These are phyloP conservation scores for Orientallactaga sibirica DNA, from an alignment of 2,797 vertebrate genomes.

Conservation along the genomic window DNA sequence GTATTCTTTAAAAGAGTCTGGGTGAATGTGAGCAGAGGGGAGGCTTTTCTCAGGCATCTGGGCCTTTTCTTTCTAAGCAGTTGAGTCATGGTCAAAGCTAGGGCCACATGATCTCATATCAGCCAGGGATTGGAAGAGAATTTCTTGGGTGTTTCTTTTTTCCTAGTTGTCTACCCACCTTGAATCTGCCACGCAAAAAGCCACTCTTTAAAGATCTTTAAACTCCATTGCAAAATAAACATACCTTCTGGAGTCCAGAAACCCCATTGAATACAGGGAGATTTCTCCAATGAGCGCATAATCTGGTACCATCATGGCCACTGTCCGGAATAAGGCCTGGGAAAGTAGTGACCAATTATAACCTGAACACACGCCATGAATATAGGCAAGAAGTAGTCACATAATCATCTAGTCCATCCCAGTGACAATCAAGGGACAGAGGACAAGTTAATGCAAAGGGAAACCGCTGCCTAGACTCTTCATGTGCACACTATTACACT, in stretches of 20 bases:
- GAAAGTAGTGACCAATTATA: slow-evolving; percentile 62
- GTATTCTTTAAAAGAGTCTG: background rate
- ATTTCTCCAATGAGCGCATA: slow-evolving; percentile 97
- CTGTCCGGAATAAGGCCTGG: slow-evolving; percentile 95
- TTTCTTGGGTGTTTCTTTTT: slow-evolving; percentile 21
- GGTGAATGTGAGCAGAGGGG: background rate
- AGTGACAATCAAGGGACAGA: background rate
- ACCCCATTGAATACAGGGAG: slow-evolving; percentile 97
- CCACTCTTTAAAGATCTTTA: background rate
- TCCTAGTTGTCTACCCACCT: background rate
- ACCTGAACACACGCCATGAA: background rate
- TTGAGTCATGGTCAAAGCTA: background rate
- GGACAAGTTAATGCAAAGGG: background rate
- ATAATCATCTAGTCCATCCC: background rate
- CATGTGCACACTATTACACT: background rate
- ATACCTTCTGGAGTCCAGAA: slow-evolving; percentile 96
- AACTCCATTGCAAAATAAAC: background rate
- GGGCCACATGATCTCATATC: background rate
- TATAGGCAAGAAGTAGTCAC: background rate
- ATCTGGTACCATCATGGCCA: slow-evolving; percentile 99
- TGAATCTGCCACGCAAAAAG: background rate
- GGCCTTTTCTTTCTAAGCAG: background rate
- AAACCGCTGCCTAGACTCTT: background rate
- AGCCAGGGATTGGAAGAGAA: background rate
- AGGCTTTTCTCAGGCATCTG: background rate